Percentiles rank a stretch among this genome's conserved stretches.
Conservation (phyloP, 2,888 invertebrate species). For the Drosophila pseudotakahashii region DNA sequence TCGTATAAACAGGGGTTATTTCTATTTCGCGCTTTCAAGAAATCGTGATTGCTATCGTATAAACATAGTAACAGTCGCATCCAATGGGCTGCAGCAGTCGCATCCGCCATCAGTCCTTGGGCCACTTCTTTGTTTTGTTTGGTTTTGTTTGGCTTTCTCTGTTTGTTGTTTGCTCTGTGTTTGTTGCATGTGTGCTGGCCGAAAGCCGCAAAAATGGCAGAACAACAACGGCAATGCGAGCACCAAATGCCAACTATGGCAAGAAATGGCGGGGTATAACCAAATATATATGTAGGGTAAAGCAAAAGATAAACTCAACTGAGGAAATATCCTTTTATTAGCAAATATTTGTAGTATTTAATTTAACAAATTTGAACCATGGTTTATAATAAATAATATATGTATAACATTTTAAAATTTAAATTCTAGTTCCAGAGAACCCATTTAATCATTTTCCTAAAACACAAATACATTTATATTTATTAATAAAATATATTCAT, state of each 20-base stretch:
- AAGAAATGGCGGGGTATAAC: constrained; percentile 49
- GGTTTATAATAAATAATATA: not conserved
- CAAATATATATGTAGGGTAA: not conserved
- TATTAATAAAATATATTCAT: too few species aligned
- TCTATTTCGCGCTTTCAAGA: too few species aligned
- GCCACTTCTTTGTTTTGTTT: constrained; percentile 50
- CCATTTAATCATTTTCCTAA: too few species aligned
- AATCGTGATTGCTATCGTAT: too few species aligned
- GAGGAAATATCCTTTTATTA: not conserved
- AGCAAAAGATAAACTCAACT: not conserved
- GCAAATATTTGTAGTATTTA: too few species aligned
- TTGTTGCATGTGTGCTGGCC: constrained; percentile 51
- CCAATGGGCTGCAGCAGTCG: constrained; percentile 57
- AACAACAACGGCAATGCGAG: constrained; percentile 49
- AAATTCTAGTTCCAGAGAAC: not conserved
- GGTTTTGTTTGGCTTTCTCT: not conserved
- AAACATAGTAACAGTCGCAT: too few species aligned
- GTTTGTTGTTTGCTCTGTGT: constrained; percentile 28
- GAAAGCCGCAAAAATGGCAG: constrained; percentile 66
- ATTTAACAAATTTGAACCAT: not conserved
- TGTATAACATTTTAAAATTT: not conserved
- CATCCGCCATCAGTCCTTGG: constrained; percentile 67
- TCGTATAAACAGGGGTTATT: too few species aligned
- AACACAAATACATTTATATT: too few species aligned
- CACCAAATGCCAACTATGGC: constrained; percentile 35